A percentile compares a stretch with the other conserved stretches of the same genome.
phyloP scores from a whole-genome alignment of 2,888 invertebrate species.

The Cenopis cana region DNA sequence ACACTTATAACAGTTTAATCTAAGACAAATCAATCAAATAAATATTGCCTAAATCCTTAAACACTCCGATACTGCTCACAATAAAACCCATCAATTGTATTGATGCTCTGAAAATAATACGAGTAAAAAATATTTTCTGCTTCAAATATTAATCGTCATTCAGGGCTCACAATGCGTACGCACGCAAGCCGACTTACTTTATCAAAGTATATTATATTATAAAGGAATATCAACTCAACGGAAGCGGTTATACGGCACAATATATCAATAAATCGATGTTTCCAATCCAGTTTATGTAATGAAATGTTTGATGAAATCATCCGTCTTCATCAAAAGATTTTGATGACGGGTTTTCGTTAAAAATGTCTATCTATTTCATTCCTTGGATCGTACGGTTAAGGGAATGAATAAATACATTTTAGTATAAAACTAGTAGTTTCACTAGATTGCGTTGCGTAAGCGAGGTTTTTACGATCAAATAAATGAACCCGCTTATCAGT shows the following conservation, averaged over 20 bases:
- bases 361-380: not conserved
- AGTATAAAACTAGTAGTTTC: no score
- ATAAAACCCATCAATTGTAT: slow-evolving; percentile 5
- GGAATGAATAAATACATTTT: no score
- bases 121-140: not conserved
- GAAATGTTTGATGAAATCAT: not conserved
- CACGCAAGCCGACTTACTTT: not conserved
- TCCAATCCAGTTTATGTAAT: not conserved
- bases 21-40: not conserved
- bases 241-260: not conserved
- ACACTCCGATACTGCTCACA: not conserved
- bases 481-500: no score
- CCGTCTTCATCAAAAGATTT: not conserved
- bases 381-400: not conserved
- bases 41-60: not conserved
- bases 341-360: not conserved
- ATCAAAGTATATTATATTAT: not conserved
- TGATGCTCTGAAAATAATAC: not conserved
- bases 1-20: not conserved
- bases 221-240: not conserved
- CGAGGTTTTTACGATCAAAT: no score
- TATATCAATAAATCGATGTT: not conserved
- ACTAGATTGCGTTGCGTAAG: no score
- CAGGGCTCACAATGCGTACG: not conserved
- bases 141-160: slow-evolving; percentile 8